Evolutionary conservation across 2,888 invertebrate genomes (phyloP).

Genomic region (Choristoneura rosaceana): DNA sequence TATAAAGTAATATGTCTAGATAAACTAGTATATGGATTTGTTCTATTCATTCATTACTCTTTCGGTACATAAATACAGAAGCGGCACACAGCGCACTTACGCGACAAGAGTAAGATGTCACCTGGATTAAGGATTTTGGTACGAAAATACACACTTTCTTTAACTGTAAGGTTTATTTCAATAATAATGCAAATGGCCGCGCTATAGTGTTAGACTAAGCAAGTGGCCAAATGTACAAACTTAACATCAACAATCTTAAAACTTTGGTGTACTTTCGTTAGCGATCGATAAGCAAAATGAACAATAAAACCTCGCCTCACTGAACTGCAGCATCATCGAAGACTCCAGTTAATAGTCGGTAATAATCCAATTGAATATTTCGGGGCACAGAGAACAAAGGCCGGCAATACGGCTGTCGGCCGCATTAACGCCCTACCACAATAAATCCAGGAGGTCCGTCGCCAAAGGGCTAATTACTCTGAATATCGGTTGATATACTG

Average conservation of each 20-base stretch:
- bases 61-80: no score
- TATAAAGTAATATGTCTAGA: neutral
- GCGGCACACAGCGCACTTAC: no score
- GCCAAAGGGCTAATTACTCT: slow-evolving; percentile 84
- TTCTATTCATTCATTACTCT: no score
- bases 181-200: no score
- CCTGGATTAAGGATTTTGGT: no score
- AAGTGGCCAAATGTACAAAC: no score
- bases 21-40: neutral
- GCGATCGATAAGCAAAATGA: neutral
- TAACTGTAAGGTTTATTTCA: no score
- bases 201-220: no score
- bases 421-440: slow-evolving; percentile 81
- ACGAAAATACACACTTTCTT: no score
- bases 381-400: slow-evolving; percentile 76
- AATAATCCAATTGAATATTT: slow-evolving; percentile 79
- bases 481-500: slow-evolving; percentile 84
- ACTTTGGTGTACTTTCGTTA: neutral
- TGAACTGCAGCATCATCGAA: slow-evolving; percentile 25
- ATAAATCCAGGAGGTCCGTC: slow-evolving; percentile 84
- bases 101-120: no score
- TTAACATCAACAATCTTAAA: no score
- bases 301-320: neutral
- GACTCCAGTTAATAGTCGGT: slow-evolving; percentile 42
- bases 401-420: slow-evolving; percentile 81